A percentile compares a stretch with the other conserved stretches of the same genome.
Evolutionary conservation across 2,113 vertebrate genomes (phyloP).

Genomic region (Clarias magur): DNA sequence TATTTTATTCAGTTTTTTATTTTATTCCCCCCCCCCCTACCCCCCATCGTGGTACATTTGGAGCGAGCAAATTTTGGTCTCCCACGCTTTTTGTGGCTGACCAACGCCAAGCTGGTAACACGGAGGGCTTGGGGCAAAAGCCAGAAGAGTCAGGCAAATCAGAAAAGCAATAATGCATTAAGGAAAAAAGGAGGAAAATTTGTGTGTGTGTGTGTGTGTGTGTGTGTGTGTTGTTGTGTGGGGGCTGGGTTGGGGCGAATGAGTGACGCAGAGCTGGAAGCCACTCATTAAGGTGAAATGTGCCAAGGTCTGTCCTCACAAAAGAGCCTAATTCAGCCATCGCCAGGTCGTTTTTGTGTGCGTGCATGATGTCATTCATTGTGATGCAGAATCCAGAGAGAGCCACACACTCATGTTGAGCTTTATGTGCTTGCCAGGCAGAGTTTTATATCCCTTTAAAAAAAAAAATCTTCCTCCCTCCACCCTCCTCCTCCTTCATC

Average conservation of each 20-base stretch:
- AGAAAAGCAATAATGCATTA: conserved; percentile 56
- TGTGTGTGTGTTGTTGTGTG: background rate
- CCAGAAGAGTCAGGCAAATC: conserved; percentile 52
- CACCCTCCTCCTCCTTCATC: background rate
- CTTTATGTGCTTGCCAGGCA: conserved; percentile 39
- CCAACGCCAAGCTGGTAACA: conserved; percentile 51
- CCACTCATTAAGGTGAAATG: conserved; percentile 67
- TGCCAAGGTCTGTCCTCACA: conserved; percentile 67
- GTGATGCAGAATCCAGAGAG: conserved; percentile 50
- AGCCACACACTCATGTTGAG: conserved; percentile 43
- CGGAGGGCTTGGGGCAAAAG: conserved; percentile 44
- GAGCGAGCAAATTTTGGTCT: conserved; percentile 61
- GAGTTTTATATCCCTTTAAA: conserved; percentile 50
- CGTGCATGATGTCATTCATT: conserved; percentile 54
- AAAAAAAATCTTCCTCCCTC: conserved; percentile 4
- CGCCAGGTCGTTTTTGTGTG: conserved; percentile 63
- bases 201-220: too few relatives aligned
- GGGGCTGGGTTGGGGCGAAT: conserved; percentile 28
- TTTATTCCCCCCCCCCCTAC: conserved; percentile 25
- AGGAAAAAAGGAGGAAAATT: conserved; percentile 32
- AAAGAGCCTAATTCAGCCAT: conserved; percentile 51
- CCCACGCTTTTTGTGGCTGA: conserved; percentile 48
- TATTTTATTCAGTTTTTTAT: conserved; percentile 44
- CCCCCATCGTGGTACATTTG: conserved; percentile 49
- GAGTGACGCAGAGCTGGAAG: conserved; percentile 61